These are phyloP conservation scores for Syrphus vitripennis DNA, from an alignment of 2,888 invertebrate genomes.

Conservation along the genomic window DNA sequence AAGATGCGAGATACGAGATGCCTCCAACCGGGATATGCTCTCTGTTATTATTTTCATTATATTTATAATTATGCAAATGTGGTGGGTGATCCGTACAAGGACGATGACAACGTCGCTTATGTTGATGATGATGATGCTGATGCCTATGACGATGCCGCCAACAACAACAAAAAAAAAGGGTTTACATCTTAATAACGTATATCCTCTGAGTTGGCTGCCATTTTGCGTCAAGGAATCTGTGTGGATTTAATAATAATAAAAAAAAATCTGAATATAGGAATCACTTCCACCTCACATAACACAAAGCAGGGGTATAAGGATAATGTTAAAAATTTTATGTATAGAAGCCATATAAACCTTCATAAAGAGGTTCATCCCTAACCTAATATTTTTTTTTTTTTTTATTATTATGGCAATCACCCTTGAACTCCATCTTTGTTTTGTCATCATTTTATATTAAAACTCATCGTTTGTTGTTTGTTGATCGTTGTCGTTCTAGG, in stretches of 20 bases:
- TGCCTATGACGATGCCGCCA: constrained; percentile 9
- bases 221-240: constrained; percentile 67
- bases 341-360: not conserved
- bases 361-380: constrained; percentile 19
- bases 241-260: constrained; percentile 50
- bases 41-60: constrained; percentile 66
- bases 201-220: constrained; percentile 58
- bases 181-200: constrained; percentile 65
- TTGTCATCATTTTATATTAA: constrained; percentile 43
- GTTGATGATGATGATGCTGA: constrained; percentile 8
- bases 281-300: constrained; percentile 23
- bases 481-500: constrained; percentile 37
- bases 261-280: constrained; percentile 21
- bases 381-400: too few relatives aligned
- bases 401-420: constrained; percentile 44
- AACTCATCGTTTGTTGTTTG: constrained; percentile 9
- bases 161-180: constrained; percentile 48
- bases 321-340: not conserved
- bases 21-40: constrained; percentile 37
- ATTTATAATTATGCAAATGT: constrained; percentile 71
- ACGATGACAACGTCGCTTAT: constrained; percentile 21
- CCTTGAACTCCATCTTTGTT: constrained; percentile 61
- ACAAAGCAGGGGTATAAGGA: constrained; percentile 1
- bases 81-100: constrained; percentile 66
- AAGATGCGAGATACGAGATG: too few relatives aligned